phyloP scores from a whole-genome alignment of 2,888 invertebrate species.

The Anticlea derivata region DNA sequence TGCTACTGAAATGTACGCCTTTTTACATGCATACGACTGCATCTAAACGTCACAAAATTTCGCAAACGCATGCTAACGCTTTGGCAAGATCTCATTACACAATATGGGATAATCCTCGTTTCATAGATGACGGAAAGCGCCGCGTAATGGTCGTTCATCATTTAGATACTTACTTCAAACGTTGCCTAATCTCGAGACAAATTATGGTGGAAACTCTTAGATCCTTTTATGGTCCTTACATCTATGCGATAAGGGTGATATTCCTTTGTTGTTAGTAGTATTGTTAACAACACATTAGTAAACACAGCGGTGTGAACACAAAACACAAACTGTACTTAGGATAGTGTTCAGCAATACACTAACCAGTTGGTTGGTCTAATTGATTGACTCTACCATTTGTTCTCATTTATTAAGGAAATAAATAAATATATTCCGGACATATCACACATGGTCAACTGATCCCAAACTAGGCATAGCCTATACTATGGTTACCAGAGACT shows the following conservation, averaged over 20 bases:
- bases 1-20: neutral
- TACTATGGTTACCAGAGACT: no score
- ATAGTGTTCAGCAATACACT: neutral
- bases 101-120: slow-evolving; percentile 14
- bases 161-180: slow-evolving; percentile 13
- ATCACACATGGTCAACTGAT: no score
- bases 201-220: slow-evolving; percentile 6
- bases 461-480: no score
- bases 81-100: slow-evolving; percentile 5
- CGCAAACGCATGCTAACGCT: neutral
- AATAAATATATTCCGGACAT: no score
- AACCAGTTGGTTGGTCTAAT: neutral
- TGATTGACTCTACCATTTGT: neutral
- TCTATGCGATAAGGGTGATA: slow-evolving; percentile 2
- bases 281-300: slow-evolving; percentile 18
- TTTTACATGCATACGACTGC: no score
- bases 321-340: slow-evolving; percentile 8
- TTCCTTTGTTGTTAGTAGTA: neutral
- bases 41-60: no score
- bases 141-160: slow-evolving; percentile 22
- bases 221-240: slow-evolving; percentile 4
- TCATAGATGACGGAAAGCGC: slow-evolving; percentile 21
- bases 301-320: slow-evolving; percentile 17
- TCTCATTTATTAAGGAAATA: no score
- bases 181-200: slow-evolving; percentile 26